Conservation (phyloP, 2,888 invertebrate genomes). For the Theristus sp. region DNA sequence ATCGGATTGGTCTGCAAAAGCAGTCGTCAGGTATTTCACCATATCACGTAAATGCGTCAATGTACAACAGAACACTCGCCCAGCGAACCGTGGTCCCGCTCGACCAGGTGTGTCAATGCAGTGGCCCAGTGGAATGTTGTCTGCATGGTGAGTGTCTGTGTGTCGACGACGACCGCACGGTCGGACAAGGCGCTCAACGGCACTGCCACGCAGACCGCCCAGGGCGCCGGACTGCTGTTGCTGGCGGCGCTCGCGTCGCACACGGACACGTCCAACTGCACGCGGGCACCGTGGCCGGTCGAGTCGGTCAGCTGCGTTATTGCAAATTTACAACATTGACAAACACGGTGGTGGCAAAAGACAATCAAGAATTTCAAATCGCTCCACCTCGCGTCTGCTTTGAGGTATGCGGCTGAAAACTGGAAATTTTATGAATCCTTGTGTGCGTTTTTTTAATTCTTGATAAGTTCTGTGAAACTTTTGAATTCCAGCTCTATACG, state of each 20-base stretch:
- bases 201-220: constrained; percentile 47
- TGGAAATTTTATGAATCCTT: too few relatives aligned
- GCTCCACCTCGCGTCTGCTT: too few relatives aligned
- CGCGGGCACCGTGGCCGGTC: constrained; percentile 32
- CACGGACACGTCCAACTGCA: constrained; percentile 47
- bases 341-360: background rate
- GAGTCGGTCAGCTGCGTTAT: constrained; percentile 12
- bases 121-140: background rate
- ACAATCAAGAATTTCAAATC: background rate
- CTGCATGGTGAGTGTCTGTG: background rate
- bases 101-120: background rate
- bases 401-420: too few relatives aligned
- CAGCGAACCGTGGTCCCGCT: background rate
- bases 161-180: constrained; percentile 48
- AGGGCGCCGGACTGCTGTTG: too few relatives aligned
- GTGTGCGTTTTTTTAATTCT: too few relatives aligned
- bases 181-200: constrained; percentile 63
- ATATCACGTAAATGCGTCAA: background rate
- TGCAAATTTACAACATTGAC: background rate
- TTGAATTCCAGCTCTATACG: too few relatives aligned
- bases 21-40: background rate
- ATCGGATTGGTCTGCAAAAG: constrained; percentile 18
- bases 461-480: too few relatives aligned
- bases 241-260: constrained; percentile 54
- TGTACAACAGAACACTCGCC: background rate